A percentile compares a stretch with the other conserved stretches of the same genome.
These are phyloP conservation scores for Xenus cinereus DNA, from an alignment of 2,113 vertebrate species.

Conservation along the genomic window DNA sequence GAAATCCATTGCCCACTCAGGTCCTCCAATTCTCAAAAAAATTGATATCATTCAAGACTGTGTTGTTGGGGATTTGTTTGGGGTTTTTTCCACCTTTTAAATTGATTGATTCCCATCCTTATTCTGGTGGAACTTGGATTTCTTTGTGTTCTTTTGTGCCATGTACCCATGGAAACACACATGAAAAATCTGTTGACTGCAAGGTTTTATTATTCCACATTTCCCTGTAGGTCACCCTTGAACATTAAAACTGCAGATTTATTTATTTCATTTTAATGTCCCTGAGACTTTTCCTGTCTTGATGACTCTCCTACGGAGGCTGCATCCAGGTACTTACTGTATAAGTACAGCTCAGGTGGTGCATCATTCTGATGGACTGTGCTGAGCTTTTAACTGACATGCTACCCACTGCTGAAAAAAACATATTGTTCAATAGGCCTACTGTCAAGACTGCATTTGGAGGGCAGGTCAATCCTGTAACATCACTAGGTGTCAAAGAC, in stretches of 20 bases:
- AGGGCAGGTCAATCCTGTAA: background rate
- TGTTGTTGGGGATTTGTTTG: background rate
- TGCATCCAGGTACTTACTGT: background rate
- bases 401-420: background rate
- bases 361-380: background rate
- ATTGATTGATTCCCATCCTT: background rate
- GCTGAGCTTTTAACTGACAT: background rate
- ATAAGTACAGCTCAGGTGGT: background rate
- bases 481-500: background rate
- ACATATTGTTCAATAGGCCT: background rate
- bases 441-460: background rate
- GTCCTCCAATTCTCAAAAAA: background rate
- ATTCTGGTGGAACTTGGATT: background rate
- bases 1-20: background rate
- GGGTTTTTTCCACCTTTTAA: background rate
- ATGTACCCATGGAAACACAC: background rate
- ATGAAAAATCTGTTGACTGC: background rate
- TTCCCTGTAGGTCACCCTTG: background rate
- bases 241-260: background rate
- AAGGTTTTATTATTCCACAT: background rate
- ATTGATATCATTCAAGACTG: background rate
- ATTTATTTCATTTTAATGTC: background rate
- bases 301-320: background rate
- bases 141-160: slow-evolving; percentile 1
- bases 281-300: background rate